Evolutionary conservation across 2,888 invertebrate species (phyloP).

Genomic region (Stenoptilia bipunctidactyla): DNA sequence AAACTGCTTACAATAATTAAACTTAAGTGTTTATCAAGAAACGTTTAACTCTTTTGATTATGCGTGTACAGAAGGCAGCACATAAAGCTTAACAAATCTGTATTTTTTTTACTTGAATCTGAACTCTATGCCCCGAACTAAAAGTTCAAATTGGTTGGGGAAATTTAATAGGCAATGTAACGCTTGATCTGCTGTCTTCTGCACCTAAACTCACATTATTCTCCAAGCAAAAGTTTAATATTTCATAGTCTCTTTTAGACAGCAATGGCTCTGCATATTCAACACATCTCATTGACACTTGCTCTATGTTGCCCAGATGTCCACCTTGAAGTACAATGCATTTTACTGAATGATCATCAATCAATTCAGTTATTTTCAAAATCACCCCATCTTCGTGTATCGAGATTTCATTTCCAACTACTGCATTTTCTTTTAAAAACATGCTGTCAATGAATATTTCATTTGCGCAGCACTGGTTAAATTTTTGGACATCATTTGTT

Average conservation of each 20-base stretch:
- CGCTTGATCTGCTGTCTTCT: too few species aligned
- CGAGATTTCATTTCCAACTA: constrained; percentile 25
- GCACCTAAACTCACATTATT: constrained; percentile 27
- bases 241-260: constrained; percentile 24
- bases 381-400: constrained; percentile 25
- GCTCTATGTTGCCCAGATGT: constrained; percentile 18
- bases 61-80: too few species aligned
- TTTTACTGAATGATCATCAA: constrained; percentile 18
- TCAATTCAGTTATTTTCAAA: constrained; percentile 21
- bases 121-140: too few species aligned
- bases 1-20: too few species aligned
- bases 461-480: constrained; percentile 24
- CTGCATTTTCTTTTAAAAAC: constrained; percentile 20
- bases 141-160: too few species aligned
- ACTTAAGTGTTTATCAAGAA: too few species aligned
- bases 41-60: too few species aligned
- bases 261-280: constrained; percentile 19
- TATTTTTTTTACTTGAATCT: too few species aligned
- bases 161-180: too few species aligned
- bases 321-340: constrained; percentile 28
- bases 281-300: constrained; percentile 22
- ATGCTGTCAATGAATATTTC: constrained; percentile 30
- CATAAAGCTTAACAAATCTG: too few species aligned
- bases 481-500: constrained; percentile 19
- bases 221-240: constrained; percentile 27